These are phyloP conservation scores for Falco punctatus DNA, from an alignment of 2,113 vertebrate genomes.

Conservation along the genomic window DNA sequence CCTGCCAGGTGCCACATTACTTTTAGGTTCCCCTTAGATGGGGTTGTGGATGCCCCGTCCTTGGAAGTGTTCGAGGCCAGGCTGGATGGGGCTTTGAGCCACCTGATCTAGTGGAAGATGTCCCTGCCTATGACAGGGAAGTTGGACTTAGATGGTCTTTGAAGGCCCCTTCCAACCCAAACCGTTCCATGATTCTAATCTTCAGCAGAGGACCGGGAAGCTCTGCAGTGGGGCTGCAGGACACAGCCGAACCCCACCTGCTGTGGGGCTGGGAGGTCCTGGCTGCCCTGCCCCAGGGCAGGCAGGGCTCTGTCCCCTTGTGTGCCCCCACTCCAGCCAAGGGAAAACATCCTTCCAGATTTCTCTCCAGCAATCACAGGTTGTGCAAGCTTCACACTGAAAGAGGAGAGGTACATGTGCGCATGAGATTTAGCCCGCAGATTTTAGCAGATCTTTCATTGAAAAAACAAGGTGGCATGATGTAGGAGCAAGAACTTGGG, in stretches of 20 bases:
- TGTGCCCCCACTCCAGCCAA: not conserved
- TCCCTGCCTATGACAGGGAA: not conserved
- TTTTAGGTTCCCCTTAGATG: not conserved
- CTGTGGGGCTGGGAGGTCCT: not conserved
- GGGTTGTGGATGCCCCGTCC: not conserved
- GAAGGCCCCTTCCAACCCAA: not conserved
- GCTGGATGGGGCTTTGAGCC: not conserved
- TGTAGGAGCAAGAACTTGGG: not conserved
- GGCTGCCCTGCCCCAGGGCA: not conserved
- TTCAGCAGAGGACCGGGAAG: not conserved
- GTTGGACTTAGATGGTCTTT: not conserved
- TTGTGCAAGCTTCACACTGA: not conserved
- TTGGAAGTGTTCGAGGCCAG: not conserved
- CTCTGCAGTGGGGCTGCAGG: not conserved
- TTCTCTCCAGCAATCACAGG: not conserved
- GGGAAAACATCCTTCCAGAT: not conserved
- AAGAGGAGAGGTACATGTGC: not conserved
- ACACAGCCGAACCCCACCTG: not conserved
- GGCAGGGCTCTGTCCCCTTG: not conserved
- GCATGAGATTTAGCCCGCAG: not conserved
- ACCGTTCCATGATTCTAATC: not conserved
- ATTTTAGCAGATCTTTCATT: not conserved
- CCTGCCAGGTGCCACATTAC: not conserved
- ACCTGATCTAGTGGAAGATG: not conserved
- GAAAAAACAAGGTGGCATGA: not conserved